Percentiles rank a stretch among this genome's conserved stretches.
These are phyloP conservation scores for Mesopsocus fuscifrons DNA, from an alignment of 2,888 invertebrate genomes.

Conservation along the genomic window DNA sequence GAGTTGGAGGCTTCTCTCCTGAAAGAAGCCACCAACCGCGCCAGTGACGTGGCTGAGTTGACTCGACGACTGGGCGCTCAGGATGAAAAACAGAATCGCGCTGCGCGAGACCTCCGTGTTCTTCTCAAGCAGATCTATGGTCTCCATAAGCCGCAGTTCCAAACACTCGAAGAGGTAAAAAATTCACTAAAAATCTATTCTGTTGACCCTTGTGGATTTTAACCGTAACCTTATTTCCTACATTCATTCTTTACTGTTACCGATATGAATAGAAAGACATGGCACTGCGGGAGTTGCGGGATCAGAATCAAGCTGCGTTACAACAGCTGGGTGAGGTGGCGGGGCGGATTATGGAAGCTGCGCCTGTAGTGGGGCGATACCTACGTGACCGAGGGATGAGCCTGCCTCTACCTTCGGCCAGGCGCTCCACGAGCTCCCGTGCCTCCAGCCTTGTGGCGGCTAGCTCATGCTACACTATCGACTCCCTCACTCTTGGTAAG, in stretches of 20 bases:
- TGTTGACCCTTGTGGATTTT: too few relatives aligned
- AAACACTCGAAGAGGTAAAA: slow-evolving; percentile 23
- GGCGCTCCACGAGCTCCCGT: not conserved
- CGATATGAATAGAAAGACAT: slow-evolving; percentile 38
- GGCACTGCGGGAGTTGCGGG: slow-evolving; percentile 34
- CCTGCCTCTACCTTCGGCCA: slow-evolving; percentile 18
- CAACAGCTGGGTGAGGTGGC: slow-evolving; percentile 34
- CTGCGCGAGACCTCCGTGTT: slow-evolving; percentile 26
- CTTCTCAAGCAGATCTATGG: slow-evolving; percentile 25
- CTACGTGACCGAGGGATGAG: slow-evolving; percentile 22
- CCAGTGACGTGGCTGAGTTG: slow-evolving; percentile 18
- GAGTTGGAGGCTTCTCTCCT: not conserved
- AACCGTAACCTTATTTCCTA: not conserved
- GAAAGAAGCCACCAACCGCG: slow-evolving; percentile 20
- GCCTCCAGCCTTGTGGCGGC: not conserved
- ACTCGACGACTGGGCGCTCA: slow-evolving; percentile 25
- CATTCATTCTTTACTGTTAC: too few relatives aligned
- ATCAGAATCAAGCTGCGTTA: slow-evolving; percentile 33
- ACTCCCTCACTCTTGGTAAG: not conserved
- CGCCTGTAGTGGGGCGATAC: slow-evolving; percentile 25
- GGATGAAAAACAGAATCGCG: slow-evolving; percentile 27
- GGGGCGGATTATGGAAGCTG: slow-evolving; percentile 25
- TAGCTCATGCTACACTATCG: not conserved
- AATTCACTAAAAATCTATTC: slow-evolving; percentile 8
- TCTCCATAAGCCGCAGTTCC: slow-evolving; percentile 21